A percentile compares a stretch with the other conserved stretches of the same genome.
These are phyloP conservation scores for Hypotaenidia okinawae DNA, from an alignment of 2,797 vertebrate species.

Conservation along the genomic window DNA sequence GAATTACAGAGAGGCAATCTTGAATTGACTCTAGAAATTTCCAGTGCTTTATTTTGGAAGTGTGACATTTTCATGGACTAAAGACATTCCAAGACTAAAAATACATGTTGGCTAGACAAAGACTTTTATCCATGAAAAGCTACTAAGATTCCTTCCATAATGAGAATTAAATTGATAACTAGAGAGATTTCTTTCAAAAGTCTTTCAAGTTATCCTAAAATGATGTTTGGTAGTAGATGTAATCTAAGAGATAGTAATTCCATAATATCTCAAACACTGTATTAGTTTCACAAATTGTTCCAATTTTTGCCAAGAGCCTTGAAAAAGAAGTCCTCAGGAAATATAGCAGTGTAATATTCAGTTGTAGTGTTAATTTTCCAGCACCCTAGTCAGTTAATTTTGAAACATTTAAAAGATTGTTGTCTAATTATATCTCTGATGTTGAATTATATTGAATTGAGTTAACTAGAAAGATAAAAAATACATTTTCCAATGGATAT, in stretches of 20 bases:
- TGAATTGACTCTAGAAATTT: not conserved
- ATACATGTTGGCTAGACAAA: not conserved
- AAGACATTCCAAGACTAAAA: not conserved
- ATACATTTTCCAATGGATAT: not conserved
- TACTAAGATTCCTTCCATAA: not conserved
- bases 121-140: not conserved
- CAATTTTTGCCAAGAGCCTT: not conserved
- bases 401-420: not conserved
- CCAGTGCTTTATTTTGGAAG: not conserved
- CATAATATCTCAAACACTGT: slow-evolving; percentile 1
- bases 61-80: not conserved
- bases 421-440: slow-evolving; percentile 4
- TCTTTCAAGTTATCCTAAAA: not conserved
- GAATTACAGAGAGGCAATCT: not conserved
- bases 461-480: not conserved
- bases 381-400: not conserved
- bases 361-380: not conserved
- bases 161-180: not conserved
- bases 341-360: not conserved
- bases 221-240: not conserved
- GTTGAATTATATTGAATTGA: slow-evolving; percentile 14
- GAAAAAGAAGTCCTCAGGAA: slow-evolving; percentile 7
- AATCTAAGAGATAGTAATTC: slow-evolving; percentile 11
- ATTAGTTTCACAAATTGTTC: slow-evolving; percentile 29
- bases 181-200: not conserved